Base-by-base conservation (phyloP, 2,113 vertebrate species). In the Motacilla alba region DNA sequence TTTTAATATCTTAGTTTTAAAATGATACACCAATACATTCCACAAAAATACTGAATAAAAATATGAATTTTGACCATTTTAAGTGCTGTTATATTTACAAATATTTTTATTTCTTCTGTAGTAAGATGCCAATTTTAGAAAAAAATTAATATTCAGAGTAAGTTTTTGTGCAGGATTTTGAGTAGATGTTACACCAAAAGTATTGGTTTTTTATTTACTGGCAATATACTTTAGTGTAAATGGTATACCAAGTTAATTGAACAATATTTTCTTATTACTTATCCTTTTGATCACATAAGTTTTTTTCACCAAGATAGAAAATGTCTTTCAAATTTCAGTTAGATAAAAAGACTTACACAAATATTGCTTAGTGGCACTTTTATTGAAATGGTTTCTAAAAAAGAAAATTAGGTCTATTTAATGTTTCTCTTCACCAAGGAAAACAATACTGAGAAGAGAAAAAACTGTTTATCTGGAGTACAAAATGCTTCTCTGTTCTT, bases 271-370 rank as follows among this genome's bases (percentile, higher is more conserved):
- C 74, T 43, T 91, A 74, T 96, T 91, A 67, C 70, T 93, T 95
- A 92, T 77, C 41, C 87, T 70, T 53, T 95, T 47, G 75, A 80
- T 85, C 52, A 78, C 15, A 31, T 64, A 68, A 53, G 83, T n/a
- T 87, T 89, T 95, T 97, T 66, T 94, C 75, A 92, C 83, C 44
- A 90, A 94, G 92, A 96, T 96, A 95, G 87, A 94, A 96, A 75
- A 95, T 85, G 39, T 89, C 74, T 93, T 95, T 91, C 70, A 55
- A 37, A 41, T 69, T 69, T 68, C 60, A 90, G 24, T 53, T 79
- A 72, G 50, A 19, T 24, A 85, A 87, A 82, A 77, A 92, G 72
- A 87, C 2, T 53, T 24, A 28, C 3, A 55, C 28, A 33, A 30
- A 73, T 88, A 90, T 41, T 79, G 41, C 31, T 90, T 85, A 83